A percentile compares a stretch with the other conserved stretches of the same genome.
Evolutionary conservation across 2,797 vertebrate genomes (phyloP).

Genomic region (Adelosebastes latens): DNA sequence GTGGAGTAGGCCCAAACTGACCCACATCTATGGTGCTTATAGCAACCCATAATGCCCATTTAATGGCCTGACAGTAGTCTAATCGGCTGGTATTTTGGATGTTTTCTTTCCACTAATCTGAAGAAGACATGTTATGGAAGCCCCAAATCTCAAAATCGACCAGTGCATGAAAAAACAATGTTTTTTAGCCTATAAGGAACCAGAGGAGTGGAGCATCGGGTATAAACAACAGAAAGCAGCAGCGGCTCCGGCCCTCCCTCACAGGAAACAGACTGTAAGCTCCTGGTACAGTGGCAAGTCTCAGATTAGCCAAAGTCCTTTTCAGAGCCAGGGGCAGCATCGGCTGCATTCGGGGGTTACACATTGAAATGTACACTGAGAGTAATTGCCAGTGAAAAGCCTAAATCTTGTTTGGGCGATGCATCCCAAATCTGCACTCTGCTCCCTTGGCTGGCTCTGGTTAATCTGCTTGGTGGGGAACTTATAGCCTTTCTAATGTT

Average conservation of each 20-base stretch:
- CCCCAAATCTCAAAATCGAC: neutral
- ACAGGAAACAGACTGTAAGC: constrained; percentile 47
- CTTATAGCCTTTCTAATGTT: constrained; percentile 67
- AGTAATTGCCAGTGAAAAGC: constrained; percentile 78
- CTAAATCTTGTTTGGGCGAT: constrained; percentile 73
- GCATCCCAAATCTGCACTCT: constrained; percentile 74
- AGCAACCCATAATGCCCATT: no score
- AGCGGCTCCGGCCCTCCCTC: constrained; percentile 3
- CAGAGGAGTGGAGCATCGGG: neutral
- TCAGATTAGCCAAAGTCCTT: constrained; percentile 65
- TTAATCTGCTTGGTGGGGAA: constrained; percentile 75
- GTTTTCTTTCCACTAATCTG: no score
- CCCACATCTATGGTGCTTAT: no score
- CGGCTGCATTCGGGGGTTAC: constrained; percentile 29
- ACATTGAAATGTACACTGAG: constrained; percentile 64
- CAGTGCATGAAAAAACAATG: neutral
- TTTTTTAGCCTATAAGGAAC: neutral
- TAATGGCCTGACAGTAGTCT: no score
- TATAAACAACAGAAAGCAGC: constrained; percentile 22
- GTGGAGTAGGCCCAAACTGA: no score
- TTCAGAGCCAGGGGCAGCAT: constrained; percentile 50
- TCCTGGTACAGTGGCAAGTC: constrained; percentile 40
- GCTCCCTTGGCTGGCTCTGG: constrained; percentile 59
- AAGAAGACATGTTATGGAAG: neutral
- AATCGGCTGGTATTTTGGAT: no score